Conservation (phyloP, 2,113 vertebrate genomes). For the Tetrax tetrax region DNA sequence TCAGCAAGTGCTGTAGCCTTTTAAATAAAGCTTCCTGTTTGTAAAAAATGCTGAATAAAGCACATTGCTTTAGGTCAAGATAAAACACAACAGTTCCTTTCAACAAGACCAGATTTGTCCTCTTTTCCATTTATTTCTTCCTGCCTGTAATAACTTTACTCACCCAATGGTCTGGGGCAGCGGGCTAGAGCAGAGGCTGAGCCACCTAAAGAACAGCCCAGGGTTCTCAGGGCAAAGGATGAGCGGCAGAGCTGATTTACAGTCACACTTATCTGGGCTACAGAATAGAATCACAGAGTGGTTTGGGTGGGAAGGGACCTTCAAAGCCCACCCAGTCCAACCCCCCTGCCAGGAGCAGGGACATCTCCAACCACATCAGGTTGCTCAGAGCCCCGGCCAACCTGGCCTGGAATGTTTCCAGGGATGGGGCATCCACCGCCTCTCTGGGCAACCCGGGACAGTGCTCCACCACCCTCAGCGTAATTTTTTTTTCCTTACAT, state of each 20-base stretch:
- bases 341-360: too few relatives aligned
- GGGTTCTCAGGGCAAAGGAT: neutral
- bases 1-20: constrained; percentile 4
- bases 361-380: too few relatives aligned
- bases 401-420: too few relatives aligned
- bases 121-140: constrained; percentile 2
- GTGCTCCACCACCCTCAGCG: too few relatives aligned
- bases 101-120: constrained; percentile 34
- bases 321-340: too few relatives aligned
- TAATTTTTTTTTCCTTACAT: too few relatives aligned
- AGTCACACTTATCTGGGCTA: neutral
- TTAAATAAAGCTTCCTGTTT: constrained; percentile 33
- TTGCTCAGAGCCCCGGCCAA: too few relatives aligned
- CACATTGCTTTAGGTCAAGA: constrained; percentile 30
- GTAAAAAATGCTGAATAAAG: constrained; percentile 54
- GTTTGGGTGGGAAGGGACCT: too few relatives aligned
- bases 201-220: neutral
- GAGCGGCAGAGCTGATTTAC: neutral
- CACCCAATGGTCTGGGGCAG: neutral
- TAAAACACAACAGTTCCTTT: constrained; percentile 8
- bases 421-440: too few relatives aligned
- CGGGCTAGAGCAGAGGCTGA: neutral
- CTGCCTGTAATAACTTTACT: neutral
- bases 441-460: too few relatives aligned
- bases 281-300: neutral